Evolutionary conservation across 2,113 vertebrate genomes (phyloP), one percentile per base, ranked within the genome.

Genomic region (Centrocercus urophasianus): DNA sequence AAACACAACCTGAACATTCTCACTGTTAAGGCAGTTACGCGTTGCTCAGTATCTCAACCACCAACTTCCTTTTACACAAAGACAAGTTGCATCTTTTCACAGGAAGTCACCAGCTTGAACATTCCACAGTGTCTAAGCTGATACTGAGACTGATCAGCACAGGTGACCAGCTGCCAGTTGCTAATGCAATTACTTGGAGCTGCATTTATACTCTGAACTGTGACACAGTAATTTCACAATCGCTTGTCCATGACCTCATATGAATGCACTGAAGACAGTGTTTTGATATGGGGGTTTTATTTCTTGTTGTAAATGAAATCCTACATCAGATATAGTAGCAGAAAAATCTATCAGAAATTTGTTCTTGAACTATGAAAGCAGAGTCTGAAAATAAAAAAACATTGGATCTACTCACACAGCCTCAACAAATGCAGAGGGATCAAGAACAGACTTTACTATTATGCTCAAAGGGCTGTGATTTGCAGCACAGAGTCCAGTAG

Each of bases 121-220:
- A 48, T 19, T 21, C 45, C 52, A 71, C 24, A 8, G 6, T 4
- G 50, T 71, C 45, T 48, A 81, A 63, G 6, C 38, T 14, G 32
- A 45, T 56, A 75, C 12, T 63, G 2, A 28, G 5, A 83, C 38
- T 72, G 42, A 50, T 34, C 61, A 48, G 65, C 30, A 57, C 1
- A 38, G 38, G 24, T 59, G 83, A 86, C 70, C 70, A 86, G 14
- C 18, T 71, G 19, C 48, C 24, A 24, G 43, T 2, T 78, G 13
- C 36, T 36, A 77, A 76, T 10, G 30, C 12, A 85, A 67, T 36
- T 70, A 65, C 11, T 76, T 50, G 32, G 36, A 87, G 42, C 14
- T 59, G 4, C 14, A 13, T 8, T 0, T 1, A 42, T 6, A 48
- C 18, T 21, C 7, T 14, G 54, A 10, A 4, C 45, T 0, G 0